Base-by-base conservation (phyloP, 2,888 invertebrate species). In the Apantesis nais region DNA sequence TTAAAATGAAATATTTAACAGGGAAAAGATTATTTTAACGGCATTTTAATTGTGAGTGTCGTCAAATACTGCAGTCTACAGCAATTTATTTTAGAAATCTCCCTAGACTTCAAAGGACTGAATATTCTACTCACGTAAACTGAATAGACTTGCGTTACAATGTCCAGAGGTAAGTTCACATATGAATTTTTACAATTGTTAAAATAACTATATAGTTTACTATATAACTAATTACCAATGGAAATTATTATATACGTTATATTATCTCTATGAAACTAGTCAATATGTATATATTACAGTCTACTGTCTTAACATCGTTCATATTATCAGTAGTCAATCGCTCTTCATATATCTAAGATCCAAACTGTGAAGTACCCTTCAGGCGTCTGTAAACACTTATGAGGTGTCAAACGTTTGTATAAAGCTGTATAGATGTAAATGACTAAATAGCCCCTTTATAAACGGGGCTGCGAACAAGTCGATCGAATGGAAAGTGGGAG, bases 401-500 rank as follows among this genome's bases (percentile, higher is more conserved):
- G 69, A 72, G 60, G 73, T 76, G 74, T 74, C 77, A 76, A 77
- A 71, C 79, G 62, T 68, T 63, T 61, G 48, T 60, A 71, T 67
- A 71, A 71, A 76, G 48, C 62, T 75, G 70, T 80, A 77, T 82
- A 83, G 84, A 83, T 85, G 84, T 86, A 88, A 89, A 88, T 87
- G 85, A 81, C 75, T 83, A 86, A 89, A 88, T 88, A 86, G 83
- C 81, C 86, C 83, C 84, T 83, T 86, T 86, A 86, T 86, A 90
- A 90, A 87, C 86, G 84, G 85, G 82, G 85, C 89, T 85, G 83
- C 84, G 85, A 87, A 88, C 88, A 85, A 89, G 90, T 92, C 91
- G 87, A 92, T 92, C 48, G 92, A 90, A 87, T 88, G 89, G 88
- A 90, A 90, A 92, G 91, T 89, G 87, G 89, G 89, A 89, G 89